A percentile compares a stretch with the other conserved stretches of the same genome.
These are phyloP conservation scores for Rhyacophila brunnea DNA, from an alignment of 1,140 invertebrate species.

Conservation along the genomic window DNA sequence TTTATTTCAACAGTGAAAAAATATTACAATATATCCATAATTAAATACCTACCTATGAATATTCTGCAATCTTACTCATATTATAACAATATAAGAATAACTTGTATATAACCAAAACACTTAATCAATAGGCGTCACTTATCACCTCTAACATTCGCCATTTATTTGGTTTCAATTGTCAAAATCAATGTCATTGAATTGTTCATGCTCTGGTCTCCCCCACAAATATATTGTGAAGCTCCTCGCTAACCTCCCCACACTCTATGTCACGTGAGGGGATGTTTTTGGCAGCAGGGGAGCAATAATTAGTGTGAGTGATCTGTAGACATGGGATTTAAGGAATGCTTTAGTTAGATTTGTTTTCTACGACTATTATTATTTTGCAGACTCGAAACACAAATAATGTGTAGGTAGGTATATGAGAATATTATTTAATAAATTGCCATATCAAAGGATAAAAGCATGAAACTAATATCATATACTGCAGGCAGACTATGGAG, in stretches of 20 bases:
- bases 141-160: no score
- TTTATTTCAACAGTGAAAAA: no score
- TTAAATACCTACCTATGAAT: no score
- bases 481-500: no score
- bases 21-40: no score
- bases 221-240: neutral
- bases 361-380: neutral
- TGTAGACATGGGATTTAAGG: neutral
- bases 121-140: no score
- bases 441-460: no score
- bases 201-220: neutral
- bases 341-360: constrained; percentile 4
- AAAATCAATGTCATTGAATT: constrained; percentile 1
- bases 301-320: constrained; percentile 15
- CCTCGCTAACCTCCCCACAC: neutral
- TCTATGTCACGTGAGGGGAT: neutral
- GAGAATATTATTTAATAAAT: no score
- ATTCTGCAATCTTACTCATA: no score
- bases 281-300: neutral
- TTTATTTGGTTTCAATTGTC: neutral
- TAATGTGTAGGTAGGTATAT: neutral
- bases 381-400: neutral
- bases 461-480: no score
- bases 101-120: no score
- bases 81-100: no score